Conservation (phyloP, 2,888 invertebrate genomes). For the Empis livida region DNA sequence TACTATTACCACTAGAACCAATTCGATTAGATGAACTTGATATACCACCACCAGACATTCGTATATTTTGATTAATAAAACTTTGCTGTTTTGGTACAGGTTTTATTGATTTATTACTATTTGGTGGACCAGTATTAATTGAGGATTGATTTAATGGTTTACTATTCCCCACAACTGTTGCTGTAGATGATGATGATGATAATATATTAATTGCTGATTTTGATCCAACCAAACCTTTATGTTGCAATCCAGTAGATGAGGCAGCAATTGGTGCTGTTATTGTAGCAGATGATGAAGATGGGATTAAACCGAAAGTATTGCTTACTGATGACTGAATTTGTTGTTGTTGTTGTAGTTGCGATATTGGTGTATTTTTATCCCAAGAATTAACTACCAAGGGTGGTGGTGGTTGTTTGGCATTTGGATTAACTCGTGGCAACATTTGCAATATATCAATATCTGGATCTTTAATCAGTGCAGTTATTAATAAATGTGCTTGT, state of each 20-base stretch:
- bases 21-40: not conserved
- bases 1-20: not conserved
- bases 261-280: not conserved
- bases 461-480: conserved; percentile 86
- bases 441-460: conserved; percentile 81
- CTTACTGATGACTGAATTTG: conserved; percentile 2
- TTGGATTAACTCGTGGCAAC: conserved; percentile 47
- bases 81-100: no score
- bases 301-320: conserved; percentile 11
- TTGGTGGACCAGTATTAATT: no score
- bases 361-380: conserved; percentile 30
- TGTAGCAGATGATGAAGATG: conserved; percentile 3
- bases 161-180: conserved; percentile 5
- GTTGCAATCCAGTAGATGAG: conserved; percentile 6
- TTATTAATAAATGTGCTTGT: conserved; percentile 83
- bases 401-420: conserved; percentile 22
- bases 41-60: not conserved
- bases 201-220: conserved; percentile 23
- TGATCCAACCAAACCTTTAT: not conserved
- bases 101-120: no score
- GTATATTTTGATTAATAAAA: no score
- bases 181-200: conserved; percentile 10
- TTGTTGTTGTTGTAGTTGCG: conserved; percentile 11
- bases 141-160: no score
- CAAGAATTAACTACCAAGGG: conserved; percentile 27